A percentile compares a stretch with the other conserved stretches of the same genome.
These are phyloP conservation scores for Leptinotarsa rubiginosa DNA, from an alignment of 2,888 invertebrate species.

Conservation along the genomic window DNA sequence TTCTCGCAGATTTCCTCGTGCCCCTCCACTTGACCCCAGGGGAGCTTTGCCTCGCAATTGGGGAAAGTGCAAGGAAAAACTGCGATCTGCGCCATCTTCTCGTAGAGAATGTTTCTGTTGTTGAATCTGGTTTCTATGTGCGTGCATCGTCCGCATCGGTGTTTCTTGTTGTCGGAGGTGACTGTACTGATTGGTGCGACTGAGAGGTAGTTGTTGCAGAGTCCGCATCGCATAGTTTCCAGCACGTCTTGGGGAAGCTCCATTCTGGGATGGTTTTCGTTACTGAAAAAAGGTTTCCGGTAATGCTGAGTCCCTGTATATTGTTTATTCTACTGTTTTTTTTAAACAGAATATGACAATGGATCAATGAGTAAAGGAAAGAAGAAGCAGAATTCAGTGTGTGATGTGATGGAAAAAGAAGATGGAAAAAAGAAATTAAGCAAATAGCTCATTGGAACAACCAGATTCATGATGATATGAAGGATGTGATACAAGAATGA, in stretches of 20 bases:
- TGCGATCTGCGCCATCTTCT: slow-evolving; percentile 23
- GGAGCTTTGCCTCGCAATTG: slow-evolving; percentile 22
- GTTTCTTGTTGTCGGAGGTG: slow-evolving; percentile 20
- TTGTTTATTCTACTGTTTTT: too few species aligned
- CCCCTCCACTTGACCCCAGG: slow-evolving; percentile 24
- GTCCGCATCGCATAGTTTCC: slow-evolving; percentile 24
- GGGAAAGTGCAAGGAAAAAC: slow-evolving; percentile 31
- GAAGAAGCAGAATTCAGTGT: too few species aligned
- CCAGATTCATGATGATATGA: too few species aligned
- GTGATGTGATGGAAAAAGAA: too few species aligned
- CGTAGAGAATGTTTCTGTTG: slow-evolving; percentile 25
- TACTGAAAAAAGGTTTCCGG: too few species aligned
- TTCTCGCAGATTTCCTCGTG: slow-evolving; percentile 30
- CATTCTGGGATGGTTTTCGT: background rate
- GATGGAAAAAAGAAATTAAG: too few species aligned
- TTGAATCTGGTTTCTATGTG: slow-evolving; percentile 20
- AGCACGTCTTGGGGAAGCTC: slow-evolving; percentile 16
- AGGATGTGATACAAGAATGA: too few species aligned
- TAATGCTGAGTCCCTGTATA: too few species aligned
- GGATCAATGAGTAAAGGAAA: too few species aligned
- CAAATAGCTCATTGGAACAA: too few species aligned
- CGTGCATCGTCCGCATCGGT: slow-evolving; percentile 34
- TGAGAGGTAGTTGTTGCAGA: slow-evolving; percentile 29
- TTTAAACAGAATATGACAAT: too few species aligned
- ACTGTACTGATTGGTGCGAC: slow-evolving; percentile 30